Evolutionary conservation across 2,888 invertebrate species (phyloP).

Genomic region (Trachelus stipa): DNA sequence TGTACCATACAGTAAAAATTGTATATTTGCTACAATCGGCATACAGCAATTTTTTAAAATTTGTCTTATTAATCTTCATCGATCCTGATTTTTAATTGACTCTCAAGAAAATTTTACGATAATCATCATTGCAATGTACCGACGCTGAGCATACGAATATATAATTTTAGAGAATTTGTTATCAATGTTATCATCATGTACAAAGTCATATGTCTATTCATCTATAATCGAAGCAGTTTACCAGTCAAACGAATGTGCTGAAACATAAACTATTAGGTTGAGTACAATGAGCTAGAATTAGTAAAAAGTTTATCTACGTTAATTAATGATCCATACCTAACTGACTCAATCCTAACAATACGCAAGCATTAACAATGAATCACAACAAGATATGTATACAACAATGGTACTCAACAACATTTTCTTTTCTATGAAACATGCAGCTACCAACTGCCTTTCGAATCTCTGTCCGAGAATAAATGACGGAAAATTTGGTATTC

Average conservation of each 20-base stretch:
- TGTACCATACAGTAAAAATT: too few relatives aligned
- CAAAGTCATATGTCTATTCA: conserved; percentile 33
- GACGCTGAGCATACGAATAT: not conserved
- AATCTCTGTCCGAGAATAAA: conserved; percentile 44
- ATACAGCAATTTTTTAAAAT: not conserved
- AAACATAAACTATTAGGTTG: conserved; percentile 61
- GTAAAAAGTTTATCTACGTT: conserved; percentile 62
- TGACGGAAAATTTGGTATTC: too few relatives aligned
- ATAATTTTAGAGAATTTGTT: conserved; percentile 15
- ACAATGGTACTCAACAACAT: conserved; percentile 62
- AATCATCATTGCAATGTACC: not conserved
- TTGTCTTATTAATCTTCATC: too few relatives aligned
- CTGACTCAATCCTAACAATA: conserved; percentile 68
- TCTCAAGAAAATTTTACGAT: not conserved
- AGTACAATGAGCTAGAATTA: conserved; percentile 57
- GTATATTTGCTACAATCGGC: too few relatives aligned
- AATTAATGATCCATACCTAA: conserved; percentile 67
- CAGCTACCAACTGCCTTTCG: conserved; percentile 55
- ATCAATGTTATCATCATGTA: conserved; percentile 21
- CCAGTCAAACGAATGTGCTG: conserved; percentile 62
- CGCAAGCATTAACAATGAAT: conserved; percentile 68
- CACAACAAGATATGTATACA: conserved; percentile 67
- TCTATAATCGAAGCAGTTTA: conserved; percentile 51
- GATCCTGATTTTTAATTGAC: not conserved
- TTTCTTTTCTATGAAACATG: conserved; percentile 55